Evolutionary conservation across 2,888 invertebrate species (phyloP), one percentile per base, ranked within the genome.

Genomic region (Serrognathus titanus): DNA sequence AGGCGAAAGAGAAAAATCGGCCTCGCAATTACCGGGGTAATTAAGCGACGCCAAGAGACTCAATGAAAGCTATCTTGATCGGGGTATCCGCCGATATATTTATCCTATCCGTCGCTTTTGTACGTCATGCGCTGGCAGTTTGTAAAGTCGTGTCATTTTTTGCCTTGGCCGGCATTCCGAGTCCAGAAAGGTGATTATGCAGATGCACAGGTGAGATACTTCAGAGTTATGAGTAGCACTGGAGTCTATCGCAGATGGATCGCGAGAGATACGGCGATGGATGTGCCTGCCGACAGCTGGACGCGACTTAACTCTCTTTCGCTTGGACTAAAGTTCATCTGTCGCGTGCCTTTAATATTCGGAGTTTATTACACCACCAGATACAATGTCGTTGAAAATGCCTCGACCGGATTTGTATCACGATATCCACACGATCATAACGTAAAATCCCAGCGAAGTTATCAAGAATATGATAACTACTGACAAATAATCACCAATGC

Each of bases 161-260:
- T 36, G 31, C 20, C 6, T 41, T 51, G 24, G 41, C 48, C 36
- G 41, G 49, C 52, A 40, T 48, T 45, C 53, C 51, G 40, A 47
- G 50, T 55, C 55, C 40, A 41, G 50, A 31, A 31, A 61, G 58
- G 59, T 59, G 63, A 63, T 59, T 63, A 63, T 63, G 59, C 58
- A 63, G 63, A 63, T 63, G 55, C 55, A 48, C 61, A 54, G 58
- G 50, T 40, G 55, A 63, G 63, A 63, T 63, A 63, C 57, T 59
- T 58, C 59, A 59, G 51, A 63, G 59, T 61, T 63, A 63, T 63
- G 63, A 63, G 61, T 59, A 60, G 54, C 63, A 48, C 50, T 53
- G 40, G 58, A 49, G 53, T 61, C 63, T 63, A 63, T 58, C 61
- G 61, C 59, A 63, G 63, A 63, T 63, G 56, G 61, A 63, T 63